Evolutionary conservation across 1,140 invertebrate genomes (phyloP), one percentile per base, ranked within the genome.

Genomic region (Idris sp.): DNA sequence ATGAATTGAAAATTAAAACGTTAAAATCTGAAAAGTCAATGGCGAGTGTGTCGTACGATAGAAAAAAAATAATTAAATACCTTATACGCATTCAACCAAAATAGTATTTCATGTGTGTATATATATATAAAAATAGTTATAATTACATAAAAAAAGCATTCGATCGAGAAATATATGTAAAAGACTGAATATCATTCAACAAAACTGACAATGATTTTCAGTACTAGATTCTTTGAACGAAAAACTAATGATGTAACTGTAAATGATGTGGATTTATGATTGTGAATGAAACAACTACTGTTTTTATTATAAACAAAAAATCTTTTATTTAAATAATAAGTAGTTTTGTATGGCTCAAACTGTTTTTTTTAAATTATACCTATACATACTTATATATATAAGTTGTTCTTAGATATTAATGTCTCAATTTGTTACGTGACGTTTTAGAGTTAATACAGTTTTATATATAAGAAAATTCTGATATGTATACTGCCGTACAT

Each of bases 151-250:
- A 8, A 8, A n/a, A n/a, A n/a, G n/a, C 43, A 65, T 54, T 56
- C 14, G 25, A 56, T 65, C 44, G 26, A 59, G 36, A 59, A 44
- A n/a, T 65, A 59, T 53, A 35, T 65, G 53, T 65, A 51, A 43
- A 64, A 64, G 58, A 73, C 69, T 64, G 69, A 73, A 44, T 43
- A 64, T 58, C 69, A 73, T 58, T 51, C 51, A 18, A 73, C 18
- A 26, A n/a, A 8, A 69, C 7, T 35, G 22, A 33, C 13, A 46
- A 53, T 46, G 38, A 69, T n/a, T 69, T 69, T 69, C 54, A 68
- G 64, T 38, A 36, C 13, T 59, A 59, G 25, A 65, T 18, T 9
- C 14, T 65, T 33, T 14, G 31, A 46, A 46, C 35, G 19, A 62
- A 51, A 51, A 2, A 15, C 19, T 43, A 13, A 54, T n/a, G 25